Conservation (phyloP, 2,888 invertebrate species). For the Synanthedon tipuliformis region DNA sequence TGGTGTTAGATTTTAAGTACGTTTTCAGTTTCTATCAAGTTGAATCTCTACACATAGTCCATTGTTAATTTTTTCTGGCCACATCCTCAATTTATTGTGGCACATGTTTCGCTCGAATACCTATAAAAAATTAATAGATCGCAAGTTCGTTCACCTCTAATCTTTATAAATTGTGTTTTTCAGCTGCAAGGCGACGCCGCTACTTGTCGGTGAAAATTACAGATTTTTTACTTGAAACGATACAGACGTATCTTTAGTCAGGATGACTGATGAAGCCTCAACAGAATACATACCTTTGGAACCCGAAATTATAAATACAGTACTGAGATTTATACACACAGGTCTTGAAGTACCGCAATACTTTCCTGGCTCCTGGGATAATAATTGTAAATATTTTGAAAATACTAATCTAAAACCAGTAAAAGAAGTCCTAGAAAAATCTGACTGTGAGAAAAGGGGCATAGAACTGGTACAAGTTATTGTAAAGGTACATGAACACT, state of each 20-base stretch:
- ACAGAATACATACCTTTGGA: conserved; percentile 25
- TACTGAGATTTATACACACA: conserved; percentile 62
- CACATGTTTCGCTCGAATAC: conserved; percentile 63
- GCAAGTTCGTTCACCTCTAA: conserved; percentile 34
- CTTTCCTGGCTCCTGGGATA: conserved; percentile 67
- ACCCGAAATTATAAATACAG: conserved; percentile 38
- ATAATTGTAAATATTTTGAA: conserved; percentile 63
- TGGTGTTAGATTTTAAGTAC: too few species aligned
- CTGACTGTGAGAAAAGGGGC: conserved; percentile 15
- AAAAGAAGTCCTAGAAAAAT: conserved; percentile 20
- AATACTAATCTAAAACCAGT: conserved; percentile 47
- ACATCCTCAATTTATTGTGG: conserved; percentile 64
- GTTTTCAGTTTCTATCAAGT: too few species aligned
- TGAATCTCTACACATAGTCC: conserved; percentile 18
- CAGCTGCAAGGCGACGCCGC: conserved; percentile 18
- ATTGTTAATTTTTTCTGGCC: conserved; percentile 63
- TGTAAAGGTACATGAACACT: conserved; percentile 29
- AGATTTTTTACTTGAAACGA: too few species aligned
- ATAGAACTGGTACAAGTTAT: conserved; percentile 42
- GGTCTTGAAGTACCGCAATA: conserved; percentile 66
- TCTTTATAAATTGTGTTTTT: conserved; percentile 18
- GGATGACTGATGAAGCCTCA: conserved; percentile 30
- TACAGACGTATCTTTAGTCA: not conserved
- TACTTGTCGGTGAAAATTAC: not conserved
- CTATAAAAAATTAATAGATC: conserved; percentile 47